These are phyloP conservation scores for Amaurobius ferox DNA, from an alignment of 2,888 invertebrate species.

Conservation along the genomic window DNA sequence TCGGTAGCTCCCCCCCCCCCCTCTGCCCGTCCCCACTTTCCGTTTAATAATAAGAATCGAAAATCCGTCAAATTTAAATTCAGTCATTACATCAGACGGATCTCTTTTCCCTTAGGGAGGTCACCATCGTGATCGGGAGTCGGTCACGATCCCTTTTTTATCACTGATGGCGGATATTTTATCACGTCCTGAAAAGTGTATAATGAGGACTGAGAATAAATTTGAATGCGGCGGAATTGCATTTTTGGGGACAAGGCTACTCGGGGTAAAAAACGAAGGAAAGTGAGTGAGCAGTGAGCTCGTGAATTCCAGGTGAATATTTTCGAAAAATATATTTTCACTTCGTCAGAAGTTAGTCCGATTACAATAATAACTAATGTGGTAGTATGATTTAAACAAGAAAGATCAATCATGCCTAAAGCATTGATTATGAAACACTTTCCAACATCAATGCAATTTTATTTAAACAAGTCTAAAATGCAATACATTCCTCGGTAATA, in stretches of 20 bases:
- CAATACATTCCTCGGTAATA: too few species aligned
- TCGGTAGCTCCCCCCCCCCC: too few species aligned
- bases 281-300: background rate
- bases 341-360: too few species aligned
- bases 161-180: conserved; percentile 5
- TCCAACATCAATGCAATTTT: too few species aligned
- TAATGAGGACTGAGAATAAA: background rate
- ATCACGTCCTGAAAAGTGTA: background rate
- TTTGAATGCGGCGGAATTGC: background rate
- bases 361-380: background rate
- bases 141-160: conserved; percentile 39
- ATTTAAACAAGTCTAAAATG: too few species aligned
- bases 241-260: conserved; percentile 41
- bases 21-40: background rate
- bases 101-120: conserved; percentile 25
- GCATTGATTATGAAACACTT: too few species aligned
- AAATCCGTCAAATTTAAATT: conserved; percentile 41
- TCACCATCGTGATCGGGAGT: conserved; percentile 38
- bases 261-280: background rate
- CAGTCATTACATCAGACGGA: conserved; percentile 49
- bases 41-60: conserved; percentile 2
- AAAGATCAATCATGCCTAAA: too few species aligned
- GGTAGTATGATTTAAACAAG: too few species aligned
- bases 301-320: background rate
- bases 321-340: too few species aligned